Base-by-base conservation (phyloP, 2,888 invertebrate species). In the Sesamia inferens region DNA sequence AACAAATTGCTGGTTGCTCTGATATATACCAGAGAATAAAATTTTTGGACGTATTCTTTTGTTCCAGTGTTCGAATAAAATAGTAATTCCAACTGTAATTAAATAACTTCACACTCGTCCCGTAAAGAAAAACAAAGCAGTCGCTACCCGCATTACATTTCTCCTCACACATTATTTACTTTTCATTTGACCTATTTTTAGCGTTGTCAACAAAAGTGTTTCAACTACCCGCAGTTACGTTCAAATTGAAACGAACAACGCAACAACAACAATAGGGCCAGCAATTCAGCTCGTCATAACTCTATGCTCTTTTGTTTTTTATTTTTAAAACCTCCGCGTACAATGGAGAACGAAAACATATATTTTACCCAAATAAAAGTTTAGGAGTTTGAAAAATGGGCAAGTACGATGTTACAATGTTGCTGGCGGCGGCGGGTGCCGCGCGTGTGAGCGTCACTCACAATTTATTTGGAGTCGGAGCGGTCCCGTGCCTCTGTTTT, bases 341-440 rank as follows among this genome's bases (percentile, higher is more conserved):
- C 82, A 81, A 82, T 84, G 66, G 85, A 54, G 65, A 66, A 73
- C 54, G 19, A 74, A 68, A 79, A 77, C 78, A 82, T 64, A 78
- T 75, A 82, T 86, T 84, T 84, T 68, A 68, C 22, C 71, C 63
- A 74, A 84, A 82, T 79, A 81, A 83, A 85, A 85, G 74, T 79
- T 84, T 79, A 59, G 68, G 71, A 76, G 74, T 75, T 78, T 83
- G 62, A 76, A 83, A 83, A 83, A 79, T 76, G 74, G 78, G 59
- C 57, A 75, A 83, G 77, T 54, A 68, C 58, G 63, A 58, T 71
- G 72, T 66, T 74, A 54, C 72, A 81, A 79, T 76, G 75, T 68
- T 39, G 76, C 74, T 55, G 24, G 59, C 39, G 19, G 62, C 42
- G n/a, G 22, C 13, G 24, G 10, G 51, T 4, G 42, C 58, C 8